These are phyloP conservation scores for Platysteira castanea DNA, from an alignment of 2,113 vertebrate genomes.

Conservation along the genomic window DNA sequence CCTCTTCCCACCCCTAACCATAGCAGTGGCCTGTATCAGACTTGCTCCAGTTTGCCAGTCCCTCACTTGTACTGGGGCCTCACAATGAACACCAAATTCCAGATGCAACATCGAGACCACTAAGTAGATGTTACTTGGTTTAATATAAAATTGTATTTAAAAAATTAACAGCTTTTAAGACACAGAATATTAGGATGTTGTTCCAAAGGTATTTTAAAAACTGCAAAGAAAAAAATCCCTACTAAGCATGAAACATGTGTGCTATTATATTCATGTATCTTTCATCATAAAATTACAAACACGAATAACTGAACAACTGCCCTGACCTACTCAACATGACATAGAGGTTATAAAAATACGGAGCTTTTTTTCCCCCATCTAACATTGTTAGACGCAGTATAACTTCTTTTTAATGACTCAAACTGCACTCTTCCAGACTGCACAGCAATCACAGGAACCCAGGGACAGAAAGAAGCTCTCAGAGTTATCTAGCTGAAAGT, in stretches of 20 bases:
- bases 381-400: neutral
- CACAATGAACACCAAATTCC: neutral
- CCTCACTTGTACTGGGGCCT: neutral
- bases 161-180: neutral
- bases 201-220: neutral
- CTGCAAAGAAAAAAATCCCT: neutral
- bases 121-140: neutral
- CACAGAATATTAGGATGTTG: neutral
- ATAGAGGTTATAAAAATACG: neutral
- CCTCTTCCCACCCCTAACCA: neutral
- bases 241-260: neutral
- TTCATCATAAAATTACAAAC: neutral
- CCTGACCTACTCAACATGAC: neutral
- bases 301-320: neutral
- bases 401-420: neutral
- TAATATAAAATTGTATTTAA: neutral
- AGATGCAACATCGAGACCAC: fast-evolving
- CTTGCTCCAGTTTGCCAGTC: neutral
- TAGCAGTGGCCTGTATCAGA: neutral
- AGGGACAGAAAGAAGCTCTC: neutral
- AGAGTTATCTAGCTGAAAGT: neutral
- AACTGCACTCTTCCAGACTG: neutral
- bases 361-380: neutral
- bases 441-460: neutral
- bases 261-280: neutral